phyloP scores from a whole-genome alignment of 2,888 invertebrate species.

The Chrysodeixis includens region DNA sequence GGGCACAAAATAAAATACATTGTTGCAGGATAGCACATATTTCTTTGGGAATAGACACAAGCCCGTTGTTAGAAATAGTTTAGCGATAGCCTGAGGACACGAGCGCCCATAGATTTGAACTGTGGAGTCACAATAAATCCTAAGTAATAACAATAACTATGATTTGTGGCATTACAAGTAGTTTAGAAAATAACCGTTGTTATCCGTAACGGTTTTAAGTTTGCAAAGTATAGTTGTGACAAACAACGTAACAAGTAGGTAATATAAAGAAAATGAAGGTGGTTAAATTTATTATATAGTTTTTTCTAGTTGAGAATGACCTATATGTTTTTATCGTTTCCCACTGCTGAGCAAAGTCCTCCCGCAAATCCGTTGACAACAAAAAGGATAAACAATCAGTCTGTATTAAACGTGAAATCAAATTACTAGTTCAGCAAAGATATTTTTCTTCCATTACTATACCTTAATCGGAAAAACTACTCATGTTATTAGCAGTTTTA shows the following conservation, averaged over 20 bases:
- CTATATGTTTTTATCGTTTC: no score
- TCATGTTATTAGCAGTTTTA: background rate
- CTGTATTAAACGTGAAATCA: no score
- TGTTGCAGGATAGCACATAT: background rate
- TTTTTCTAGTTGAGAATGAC: no score
- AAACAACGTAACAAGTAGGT: background rate
- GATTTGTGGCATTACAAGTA: constrained; percentile 44
- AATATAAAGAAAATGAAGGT: background rate
- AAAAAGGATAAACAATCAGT: no score
- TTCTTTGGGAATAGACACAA: background rate
- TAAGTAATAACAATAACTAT: constrained; percentile 42
- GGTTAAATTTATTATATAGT: no score
- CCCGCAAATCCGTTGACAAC: no score
- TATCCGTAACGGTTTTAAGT: constrained; percentile 21
- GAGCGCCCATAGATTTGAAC: constrained; percentile 31
- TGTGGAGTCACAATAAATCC: constrained; percentile 38
- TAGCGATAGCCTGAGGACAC: constrained; percentile 25
- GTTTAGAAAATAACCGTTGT: constrained; percentile 40
- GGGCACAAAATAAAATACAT: background rate
- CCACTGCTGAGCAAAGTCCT: no score
- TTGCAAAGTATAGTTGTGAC: no score
- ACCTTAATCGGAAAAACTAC: no score
- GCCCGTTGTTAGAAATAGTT: constrained; percentile 9
- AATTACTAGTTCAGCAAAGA: no score
- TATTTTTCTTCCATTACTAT: no score